phyloP scores from a whole-genome alignment of 2,113 vertebrate species.

The Phaethon lepturus region DNA sequence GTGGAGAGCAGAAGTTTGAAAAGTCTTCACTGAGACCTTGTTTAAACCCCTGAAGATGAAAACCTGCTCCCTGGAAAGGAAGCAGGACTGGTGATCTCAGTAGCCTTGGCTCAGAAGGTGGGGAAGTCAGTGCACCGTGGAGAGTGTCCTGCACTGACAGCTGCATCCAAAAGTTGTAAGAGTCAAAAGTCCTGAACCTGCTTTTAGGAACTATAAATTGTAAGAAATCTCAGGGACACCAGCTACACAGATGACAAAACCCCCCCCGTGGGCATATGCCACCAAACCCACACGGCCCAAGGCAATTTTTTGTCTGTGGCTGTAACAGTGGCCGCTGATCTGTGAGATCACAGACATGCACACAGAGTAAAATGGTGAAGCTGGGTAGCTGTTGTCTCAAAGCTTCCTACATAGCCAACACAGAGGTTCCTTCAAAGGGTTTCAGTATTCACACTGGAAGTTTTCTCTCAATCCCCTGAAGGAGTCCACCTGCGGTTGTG shows the following conservation, averaged over 20 bases:
- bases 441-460: not conserved
- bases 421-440: not conserved
- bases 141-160: not conserved
- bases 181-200: not conserved
- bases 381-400: not conserved
- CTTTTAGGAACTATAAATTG: not conserved
- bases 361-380: not conserved
- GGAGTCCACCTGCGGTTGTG: not conserved
- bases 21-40: not conserved
- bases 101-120: not conserved
- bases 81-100: not conserved
- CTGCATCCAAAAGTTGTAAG: not conserved
- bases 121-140: fast-evolving
- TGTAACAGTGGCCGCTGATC: not conserved
- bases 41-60: not conserved
- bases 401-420: not conserved
- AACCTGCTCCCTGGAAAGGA: not conserved
- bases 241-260: not conserved
- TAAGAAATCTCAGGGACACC: not conserved
- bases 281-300: not conserved
- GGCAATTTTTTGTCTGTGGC: not conserved
- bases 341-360: not conserved
- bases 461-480: not conserved
- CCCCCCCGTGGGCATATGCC: too few species aligned
- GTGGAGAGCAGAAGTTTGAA: not conserved